Evolutionary conservation across 2,888 invertebrate species (phyloP), one percentile per base, ranked within the genome.

Genomic region (Pandemis cinnamomeana): DNA sequence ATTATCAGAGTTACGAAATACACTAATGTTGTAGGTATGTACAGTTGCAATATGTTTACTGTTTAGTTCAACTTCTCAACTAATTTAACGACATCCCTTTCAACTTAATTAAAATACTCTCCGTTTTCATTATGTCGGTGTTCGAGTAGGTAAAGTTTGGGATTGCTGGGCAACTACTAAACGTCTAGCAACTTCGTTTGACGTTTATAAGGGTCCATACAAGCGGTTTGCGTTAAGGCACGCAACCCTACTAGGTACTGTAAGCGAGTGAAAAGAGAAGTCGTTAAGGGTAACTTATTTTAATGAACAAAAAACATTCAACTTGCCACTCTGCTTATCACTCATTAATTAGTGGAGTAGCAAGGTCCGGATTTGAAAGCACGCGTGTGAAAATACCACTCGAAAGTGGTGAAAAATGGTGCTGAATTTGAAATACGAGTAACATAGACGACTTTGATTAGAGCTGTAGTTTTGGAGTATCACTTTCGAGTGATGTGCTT

Each of bases 81-180:
- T 72, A 72, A 68, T 72, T 72, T 68, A 63, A 72, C 63, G 63
- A 41, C 62, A 48, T 48, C 72, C 72, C 72, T 68, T 72, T 72
- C 27, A 64, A 68, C 68, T 72, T 72, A 68, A 72, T 72, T 68
- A 72, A 72, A 72, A 68, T 72, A 68, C 63, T 72, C 72, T 67
- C 72, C 58, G 58, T 68, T 72, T 72, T 72, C 72, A 72, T 72
- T 72, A 68, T 46, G 68, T 58, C 36, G 53, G 68, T 27, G 36
- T 55, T 64, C 48, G 36, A 67, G 53, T 42, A 58, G 60, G 67
- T 20, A 63, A 72, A 72, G 68, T 68, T 68, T 67, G 48, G 68
- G 55, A 68, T 44, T 67, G 55, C 53, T 46, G 42, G 67, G 44
- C 41, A 46, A 41, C 55, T 48, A 5, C 58, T 58, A 20, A 62